These are phyloP conservation scores for Eupelmus urozonus DNA, from an alignment of 2,888 invertebrate genomes.

Conservation along the genomic window DNA sequence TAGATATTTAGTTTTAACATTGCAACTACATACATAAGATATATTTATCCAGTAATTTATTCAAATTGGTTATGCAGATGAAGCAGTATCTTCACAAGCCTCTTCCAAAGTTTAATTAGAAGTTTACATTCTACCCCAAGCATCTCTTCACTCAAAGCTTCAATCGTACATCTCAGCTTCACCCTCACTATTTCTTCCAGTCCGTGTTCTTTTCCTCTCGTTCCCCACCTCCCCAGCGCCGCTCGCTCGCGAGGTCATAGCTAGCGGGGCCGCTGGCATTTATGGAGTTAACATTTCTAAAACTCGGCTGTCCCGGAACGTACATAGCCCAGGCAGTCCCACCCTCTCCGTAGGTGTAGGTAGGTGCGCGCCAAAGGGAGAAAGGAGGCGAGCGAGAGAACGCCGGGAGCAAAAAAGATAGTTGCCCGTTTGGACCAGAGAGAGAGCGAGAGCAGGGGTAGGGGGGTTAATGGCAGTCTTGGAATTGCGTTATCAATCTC, in stretches of 20 bases:
- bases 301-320: slow-evolving; percentile 75
- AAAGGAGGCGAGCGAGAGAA: slow-evolving; percentile 64
- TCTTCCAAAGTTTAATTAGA: too few relatives aligned
- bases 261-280: slow-evolving; percentile 72
- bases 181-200: slow-evolving; percentile 46
- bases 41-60: too few relatives aligned
- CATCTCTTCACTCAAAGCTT: too few relatives aligned
- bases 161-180: slow-evolving; percentile 62
- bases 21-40: too few relatives aligned
- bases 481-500: slow-evolving; percentile 78
- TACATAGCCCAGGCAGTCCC: slow-evolving; percentile 16
- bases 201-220: slow-evolving; percentile 3
- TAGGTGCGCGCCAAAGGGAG: slow-evolving; percentile 65
- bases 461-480: slow-evolving; percentile 77
- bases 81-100: too few relatives aligned
- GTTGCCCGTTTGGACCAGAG: slow-evolving; percentile 63
- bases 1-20: too few relatives aligned
- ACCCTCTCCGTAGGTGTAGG: background rate
- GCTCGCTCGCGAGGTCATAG: slow-evolving; percentile 42
- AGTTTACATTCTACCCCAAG: too few relatives aligned
- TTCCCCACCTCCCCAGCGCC: slow-evolving; percentile 28
- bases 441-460: slow-evolving; percentile 63
- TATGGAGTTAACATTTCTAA: slow-evolving; percentile 77
- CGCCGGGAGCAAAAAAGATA: slow-evolving; percentile 74
- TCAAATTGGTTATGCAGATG: too few relatives aligned